Base-by-base conservation (phyloP, 1,140 invertebrate genomes). In the Caerostris darwini region DNA sequence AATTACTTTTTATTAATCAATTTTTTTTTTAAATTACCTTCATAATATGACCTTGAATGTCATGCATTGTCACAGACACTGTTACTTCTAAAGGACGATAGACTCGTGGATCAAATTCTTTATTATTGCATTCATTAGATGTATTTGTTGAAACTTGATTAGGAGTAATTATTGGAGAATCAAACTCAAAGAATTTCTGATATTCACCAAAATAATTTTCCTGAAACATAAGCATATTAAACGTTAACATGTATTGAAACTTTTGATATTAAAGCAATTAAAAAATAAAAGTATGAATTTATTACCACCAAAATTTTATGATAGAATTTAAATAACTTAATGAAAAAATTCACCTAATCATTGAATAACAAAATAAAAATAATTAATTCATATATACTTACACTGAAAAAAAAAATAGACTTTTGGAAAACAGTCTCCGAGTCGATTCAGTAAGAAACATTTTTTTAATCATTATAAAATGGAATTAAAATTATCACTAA, bases 151-250 rank as follows among this genome's bases (percentile, higher is more conserved):
- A 57, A 61, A 94, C 67, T 92, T 81, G 77, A 56, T 94, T 71
- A 92, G 82, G 71, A 71, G 17, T 95, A 53, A 67, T 95, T 95
- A 96, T 95, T 5, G 95, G 96, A 94, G 97, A 97, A 95, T 98
- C 97, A 98, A 99, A 99, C 95, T 99, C 98, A 0, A 98, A 98
- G 95, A 99, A 99, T 7, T 97, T 97, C 96, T 99, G 98, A 96
- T 99, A 98, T 96, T 99, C 98, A 0, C 99, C 99, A 96, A 99
- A 98, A 94, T 99, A 98, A 95, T 99, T 99, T 96, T 99, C 99
- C 96, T 98, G 95, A 58, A 96, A 95, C 95, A 95, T 64, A 90
- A 54, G 17, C 4, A 58, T 2, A 58, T 85, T 34, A 5, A 4
- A 58, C 4, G 12, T 58, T 82, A 10, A 54, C 77, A 14, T 6